phyloP scores from a whole-genome alignment of 2,888 invertebrate species.

The Megamerina dolium region DNA sequence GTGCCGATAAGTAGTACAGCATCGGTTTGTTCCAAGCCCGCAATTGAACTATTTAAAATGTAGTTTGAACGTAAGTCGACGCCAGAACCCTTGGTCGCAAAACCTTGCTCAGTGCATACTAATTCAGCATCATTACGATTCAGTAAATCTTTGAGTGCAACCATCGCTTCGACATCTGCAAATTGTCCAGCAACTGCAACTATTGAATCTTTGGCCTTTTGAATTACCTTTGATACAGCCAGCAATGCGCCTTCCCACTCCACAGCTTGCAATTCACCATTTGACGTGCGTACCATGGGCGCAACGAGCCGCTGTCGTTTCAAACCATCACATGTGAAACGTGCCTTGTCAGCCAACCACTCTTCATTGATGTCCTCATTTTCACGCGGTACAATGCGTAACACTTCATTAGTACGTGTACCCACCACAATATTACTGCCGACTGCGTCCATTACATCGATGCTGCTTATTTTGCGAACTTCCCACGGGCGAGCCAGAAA shows the following conservation, averaged over 20 bases:
- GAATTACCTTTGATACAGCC: conserved; percentile 62
- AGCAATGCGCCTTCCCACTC: conserved; percentile 96
- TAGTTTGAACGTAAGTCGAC: conserved; percentile 89
- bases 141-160: conserved; percentile 86
- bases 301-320: conserved; percentile 90
- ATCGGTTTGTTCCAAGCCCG: conserved; percentile 89
- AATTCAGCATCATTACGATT: conserved; percentile 81
- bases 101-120: conserved; percentile 84
- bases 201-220: conserved; percentile 64
- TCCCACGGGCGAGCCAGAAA: conserved; percentile 99
- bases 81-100: conserved; percentile 65
- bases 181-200: conserved; percentile 85
- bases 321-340: conserved; percentile 95
- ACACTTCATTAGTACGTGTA: conserved; percentile 93
- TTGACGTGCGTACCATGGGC: conserved; percentile 80
- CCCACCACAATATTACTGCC: conserved; percentile 96
- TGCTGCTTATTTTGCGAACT: conserved; percentile 86
- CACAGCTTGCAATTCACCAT: conserved; percentile 71
- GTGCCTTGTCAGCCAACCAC: conserved; percentile 96
- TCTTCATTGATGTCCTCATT: conserved; percentile 99
- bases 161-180: conserved; percentile 85
- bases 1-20: conserved; percentile 88
- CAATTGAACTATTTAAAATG: conserved; percentile 83
- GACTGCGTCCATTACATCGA: conserved; percentile 95
- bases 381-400: conserved; percentile 87